Evolutionary conservation across 2,113 vertebrate genomes (phyloP).

Genomic region (Anseranas semipalmata): DNA sequence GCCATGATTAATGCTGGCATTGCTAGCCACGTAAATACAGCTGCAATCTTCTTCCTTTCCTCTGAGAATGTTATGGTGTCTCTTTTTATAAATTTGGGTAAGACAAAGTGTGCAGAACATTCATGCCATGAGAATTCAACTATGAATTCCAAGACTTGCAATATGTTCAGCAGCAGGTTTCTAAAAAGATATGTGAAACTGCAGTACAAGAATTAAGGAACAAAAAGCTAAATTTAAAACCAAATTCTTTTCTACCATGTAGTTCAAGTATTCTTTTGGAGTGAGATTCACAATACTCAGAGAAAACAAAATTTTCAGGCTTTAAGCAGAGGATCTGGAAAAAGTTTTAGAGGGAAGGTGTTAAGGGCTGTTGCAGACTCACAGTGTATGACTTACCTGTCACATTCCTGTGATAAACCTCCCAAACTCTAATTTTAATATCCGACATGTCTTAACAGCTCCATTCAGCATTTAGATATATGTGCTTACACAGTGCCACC

Average conservation of each 20-base stretch:
- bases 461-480: too few species aligned
- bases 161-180: background rate
- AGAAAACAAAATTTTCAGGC: background rate
- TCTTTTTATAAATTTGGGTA: background rate
- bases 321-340: background rate
- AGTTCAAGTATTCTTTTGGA: background rate
- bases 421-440: background rate
- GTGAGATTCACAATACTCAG: background rate
- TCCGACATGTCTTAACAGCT: background rate
- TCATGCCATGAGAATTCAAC: background rate
- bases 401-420: background rate
- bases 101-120: background rate
- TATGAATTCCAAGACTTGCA: background rate
- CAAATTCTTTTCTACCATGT: background rate
- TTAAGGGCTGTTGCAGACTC: fast-evolving
- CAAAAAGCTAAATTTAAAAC: background rate
- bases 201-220: background rate
- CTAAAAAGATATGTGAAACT: background rate
- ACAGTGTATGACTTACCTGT: background rate
- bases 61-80: background rate
- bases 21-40: background rate
- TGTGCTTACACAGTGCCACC: too few species aligned
- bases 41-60: background rate
- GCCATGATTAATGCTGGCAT: background rate
- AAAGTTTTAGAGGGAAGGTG: background rate